Evolutionary conservation across 2,888 invertebrate species (phyloP), one percentile per base, ranked within the genome.

Genomic region (Pecten maximus): DNA sequence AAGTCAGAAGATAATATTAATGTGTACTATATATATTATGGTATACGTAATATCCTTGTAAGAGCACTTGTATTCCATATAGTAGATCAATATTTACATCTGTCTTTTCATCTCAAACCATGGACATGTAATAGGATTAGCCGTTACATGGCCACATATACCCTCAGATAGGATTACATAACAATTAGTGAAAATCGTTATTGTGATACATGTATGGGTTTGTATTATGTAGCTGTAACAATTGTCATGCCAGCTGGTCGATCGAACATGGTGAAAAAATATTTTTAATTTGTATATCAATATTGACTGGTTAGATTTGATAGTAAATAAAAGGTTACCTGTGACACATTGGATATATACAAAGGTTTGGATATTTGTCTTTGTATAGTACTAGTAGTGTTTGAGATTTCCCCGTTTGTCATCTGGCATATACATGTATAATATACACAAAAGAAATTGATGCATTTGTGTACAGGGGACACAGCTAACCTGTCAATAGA

Each of bases 221-320:
- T 74, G 74, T 54, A n/a, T 44, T 44, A 44, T 44, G 44, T 44
- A 44, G 8, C 44, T 35, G 74, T 15, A 35, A 28, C 74, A 74
- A 74, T 74, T 74, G 74, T 10, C 4, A 74, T 0, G n/a, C 74
- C 28, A 74, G 23, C 6, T 74, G 8, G 74, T 0, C 23, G 74
- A 74, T 35, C 23, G 74, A 35, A 74, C 35, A 35, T 74, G 60
- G 28, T 35, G 35, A 74, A 10, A 74, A 28, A 74, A 74, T 74
- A 74, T 74, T 74, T 60, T 28, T 35, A 28, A 35, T 10, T 28
- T 74, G 74, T 74, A 35, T 35, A 74, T 74, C 74, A 74, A 74
- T 74, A 74, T 74, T 74, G 19, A 74, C 35, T 12, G 35, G 74
- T 74, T 74, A 74, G 74, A 74, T 74, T 74, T 74, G 28, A 74